Evolutionary conservation across 2,113 vertebrate genomes (phyloP).

Genomic region (Scopus umbretta): DNA sequence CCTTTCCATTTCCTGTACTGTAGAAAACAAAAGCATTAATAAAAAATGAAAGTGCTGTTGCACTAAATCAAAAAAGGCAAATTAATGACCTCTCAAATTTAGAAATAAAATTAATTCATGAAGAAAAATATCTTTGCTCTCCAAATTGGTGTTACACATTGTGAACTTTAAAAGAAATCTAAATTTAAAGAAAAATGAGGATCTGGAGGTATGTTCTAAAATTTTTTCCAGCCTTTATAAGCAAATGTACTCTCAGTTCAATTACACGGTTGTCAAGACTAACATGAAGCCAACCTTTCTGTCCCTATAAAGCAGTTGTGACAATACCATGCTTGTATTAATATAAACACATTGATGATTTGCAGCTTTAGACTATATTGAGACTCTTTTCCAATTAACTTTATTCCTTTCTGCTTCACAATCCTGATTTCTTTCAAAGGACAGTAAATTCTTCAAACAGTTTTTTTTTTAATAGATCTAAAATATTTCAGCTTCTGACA

Average conservation of each 20-base stretch:
- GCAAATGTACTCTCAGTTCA: background rate
- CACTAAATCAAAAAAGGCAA: background rate
- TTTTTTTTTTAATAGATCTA: background rate
- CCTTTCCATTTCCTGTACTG: background rate
- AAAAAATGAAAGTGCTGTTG: background rate
- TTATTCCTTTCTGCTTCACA: background rate
- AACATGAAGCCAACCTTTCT: background rate
- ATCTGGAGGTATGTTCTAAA: background rate
- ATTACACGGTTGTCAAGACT: background rate
- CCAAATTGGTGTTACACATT: background rate
- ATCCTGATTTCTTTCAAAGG: background rate
- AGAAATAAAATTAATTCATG: background rate
- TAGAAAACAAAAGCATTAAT: background rate
- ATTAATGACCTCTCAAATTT: background rate
- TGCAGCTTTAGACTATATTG: background rate
- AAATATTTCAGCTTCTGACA: background rate
- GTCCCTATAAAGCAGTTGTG: background rate
- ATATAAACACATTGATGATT: background rate
- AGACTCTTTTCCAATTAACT: background rate
- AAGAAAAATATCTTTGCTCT: background rate
- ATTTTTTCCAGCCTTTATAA: background rate
- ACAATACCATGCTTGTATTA: background rate
- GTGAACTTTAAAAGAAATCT: background rate
- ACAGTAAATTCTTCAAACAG: background rate
- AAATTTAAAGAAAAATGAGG: background rate